Percentiles rank a stretch among this genome's conserved stretches.
These are phyloP conservation scores for Sepiola atlantica DNA, from an alignment of 2,888 invertebrate species.

Conservation along the genomic window DNA sequence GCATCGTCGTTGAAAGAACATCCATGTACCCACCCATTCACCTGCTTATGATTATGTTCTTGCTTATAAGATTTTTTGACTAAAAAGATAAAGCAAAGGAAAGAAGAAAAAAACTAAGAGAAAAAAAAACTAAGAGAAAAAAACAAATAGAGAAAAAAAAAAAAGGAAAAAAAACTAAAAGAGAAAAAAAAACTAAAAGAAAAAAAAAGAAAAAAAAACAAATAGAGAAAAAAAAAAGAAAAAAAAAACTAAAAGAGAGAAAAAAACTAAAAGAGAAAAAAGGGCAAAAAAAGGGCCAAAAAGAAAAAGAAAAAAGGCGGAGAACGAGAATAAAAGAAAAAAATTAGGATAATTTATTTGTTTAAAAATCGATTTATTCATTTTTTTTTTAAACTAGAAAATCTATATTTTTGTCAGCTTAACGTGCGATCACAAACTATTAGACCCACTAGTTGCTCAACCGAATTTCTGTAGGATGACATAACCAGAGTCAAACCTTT, in stretches of 20 bases:
- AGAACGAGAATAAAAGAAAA: background rate
- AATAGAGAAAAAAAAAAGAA: background rate
- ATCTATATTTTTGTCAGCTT: too few relatives aligned
- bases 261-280: background rate
- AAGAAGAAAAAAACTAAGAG: background rate
- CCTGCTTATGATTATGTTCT: too few relatives aligned
- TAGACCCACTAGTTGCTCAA: too few relatives aligned
- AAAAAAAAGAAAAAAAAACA: background rate
- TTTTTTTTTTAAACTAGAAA: too few relatives aligned
- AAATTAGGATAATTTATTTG: background rate
- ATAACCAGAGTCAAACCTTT: too few relatives aligned
- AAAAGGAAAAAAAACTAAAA: background rate
- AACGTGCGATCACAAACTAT: too few relatives aligned
- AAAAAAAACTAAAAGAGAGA: background rate
- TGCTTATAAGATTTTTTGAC: too few relatives aligned
- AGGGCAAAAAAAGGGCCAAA: background rate
- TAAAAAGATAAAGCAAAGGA: background rate
- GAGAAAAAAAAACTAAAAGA: background rate
- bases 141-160: background rate
- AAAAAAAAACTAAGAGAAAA: background rate
- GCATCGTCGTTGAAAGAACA: too few relatives aligned
- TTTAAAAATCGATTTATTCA: too few relatives aligned
- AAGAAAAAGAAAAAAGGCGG: background rate
- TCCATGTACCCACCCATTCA: too few relatives aligned
- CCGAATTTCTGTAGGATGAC: too few relatives aligned